Evolutionary conservation across 2,113 vertebrate species (phyloP), one percentile per base, ranked within the genome.

Genomic region (Micronisus gabar): DNA sequence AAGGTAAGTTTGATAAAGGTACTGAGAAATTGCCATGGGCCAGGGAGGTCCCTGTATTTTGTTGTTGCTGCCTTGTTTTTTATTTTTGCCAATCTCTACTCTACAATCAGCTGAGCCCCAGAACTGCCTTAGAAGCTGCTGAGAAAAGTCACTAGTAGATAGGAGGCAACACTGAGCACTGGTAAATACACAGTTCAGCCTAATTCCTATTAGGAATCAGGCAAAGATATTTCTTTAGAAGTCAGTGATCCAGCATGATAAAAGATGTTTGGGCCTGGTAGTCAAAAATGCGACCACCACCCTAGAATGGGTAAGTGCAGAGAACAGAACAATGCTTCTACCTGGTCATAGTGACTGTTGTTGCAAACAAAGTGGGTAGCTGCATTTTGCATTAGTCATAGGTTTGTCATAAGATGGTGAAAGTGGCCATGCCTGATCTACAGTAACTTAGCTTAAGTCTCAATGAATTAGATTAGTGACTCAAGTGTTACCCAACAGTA

Each of bases 341-440:
- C 56, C 65, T 80, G 66, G 21, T n/a, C 52, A 66, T 7, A 56
- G 45, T 30, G 78, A 85, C 23, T 93, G 45, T 6, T 84, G 34
- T 43, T 73, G 53, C 56, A 61, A 96, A 94, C 66, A 34, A 90
- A 81, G 58, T 15, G 32, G 41, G 58, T 38, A 87, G 59, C 78
- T 88, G 73, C 50, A 58, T 70, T 89, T 58, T 85, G 58, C 48
- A 73, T 94, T 93, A 91, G 78, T 95, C 91, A 95, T 25, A 20
- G 25, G 25, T 92, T 95, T 81, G 43, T 73, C 78, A 58, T 47
- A 73, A 80, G 45, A 59, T 55, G 16, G 62, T 68, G 36, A 40
- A 74, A 80, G 19, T 30, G 74, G 78, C 70, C 78, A 88, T 91
- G 87, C 86, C 84, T 62, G 65, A 80, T 72, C 19, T 45, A 67